These are phyloP conservation scores for Antidorcas marsupialis DNA, from an alignment of 2,113 vertebrate genomes.

Conservation along the genomic window DNA sequence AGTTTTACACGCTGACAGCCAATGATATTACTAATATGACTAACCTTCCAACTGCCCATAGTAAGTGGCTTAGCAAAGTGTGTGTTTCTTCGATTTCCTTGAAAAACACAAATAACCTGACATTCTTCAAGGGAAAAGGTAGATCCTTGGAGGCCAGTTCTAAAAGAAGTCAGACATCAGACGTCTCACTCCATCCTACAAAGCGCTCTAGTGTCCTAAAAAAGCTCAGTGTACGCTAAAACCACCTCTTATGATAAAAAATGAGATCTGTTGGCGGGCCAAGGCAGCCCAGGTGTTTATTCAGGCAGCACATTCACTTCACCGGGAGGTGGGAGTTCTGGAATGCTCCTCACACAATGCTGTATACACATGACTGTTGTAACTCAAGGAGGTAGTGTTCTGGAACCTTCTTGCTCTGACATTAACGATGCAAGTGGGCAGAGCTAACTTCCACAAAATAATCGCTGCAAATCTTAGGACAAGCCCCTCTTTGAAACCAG, in stretches of 20 bases:
- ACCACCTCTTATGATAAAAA: neutral
- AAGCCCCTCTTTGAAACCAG: neutral
- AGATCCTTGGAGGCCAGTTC: neutral
- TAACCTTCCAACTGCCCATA: neutral
- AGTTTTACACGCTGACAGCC: neutral
- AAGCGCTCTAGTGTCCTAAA: neutral
- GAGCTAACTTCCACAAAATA: neutral
- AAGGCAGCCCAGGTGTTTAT: neutral
- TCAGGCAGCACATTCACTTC: neutral
- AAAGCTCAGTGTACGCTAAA: neutral
- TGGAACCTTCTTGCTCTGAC: constrained; percentile 75
- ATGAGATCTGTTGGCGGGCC: neutral
- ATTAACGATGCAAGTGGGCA: constrained; percentile 26
- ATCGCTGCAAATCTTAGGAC: neutral
- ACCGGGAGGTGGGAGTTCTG: neutral
- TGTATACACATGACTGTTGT: neutral
- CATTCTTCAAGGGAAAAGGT: neutral
- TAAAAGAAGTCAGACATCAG: neutral
- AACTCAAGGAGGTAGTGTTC: constrained; percentile 58
- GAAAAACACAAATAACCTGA: neutral
- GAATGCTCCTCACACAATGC: constrained; percentile 11
- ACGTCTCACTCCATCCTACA: neutral
- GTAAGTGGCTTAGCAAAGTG: neutral
- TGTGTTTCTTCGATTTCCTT: neutral
- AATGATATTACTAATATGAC: neutral